These are phyloP conservation scores for Sepioteuthis lessoniana DNA, from an alignment of 2,888 invertebrate genomes.

Conservation along the genomic window DNA sequence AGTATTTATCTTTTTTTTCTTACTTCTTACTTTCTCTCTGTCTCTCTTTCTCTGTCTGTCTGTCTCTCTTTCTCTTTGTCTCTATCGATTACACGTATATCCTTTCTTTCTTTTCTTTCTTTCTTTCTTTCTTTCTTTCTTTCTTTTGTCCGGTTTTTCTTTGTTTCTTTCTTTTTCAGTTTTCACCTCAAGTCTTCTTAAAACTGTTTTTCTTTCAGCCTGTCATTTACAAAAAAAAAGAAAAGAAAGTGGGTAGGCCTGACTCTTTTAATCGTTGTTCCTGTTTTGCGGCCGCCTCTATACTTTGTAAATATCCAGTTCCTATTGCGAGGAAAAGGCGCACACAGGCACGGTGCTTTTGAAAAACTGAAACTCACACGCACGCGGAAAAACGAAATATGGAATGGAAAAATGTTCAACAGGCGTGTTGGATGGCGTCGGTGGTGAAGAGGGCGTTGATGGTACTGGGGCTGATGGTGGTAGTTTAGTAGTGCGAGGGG, in stretches of 20 bases:
- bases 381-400: neutral
- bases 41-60: neutral
- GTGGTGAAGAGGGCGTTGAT: neutral
- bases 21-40: neutral
- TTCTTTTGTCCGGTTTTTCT: neutral
- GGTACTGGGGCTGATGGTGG: slow-evolving; percentile 20
- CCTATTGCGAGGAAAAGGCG: neutral
- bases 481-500: neutral
- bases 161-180: neutral
- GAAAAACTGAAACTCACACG: slow-evolving; percentile 20
- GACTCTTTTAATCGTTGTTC: too few species aligned
- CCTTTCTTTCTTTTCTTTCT: too few species aligned
- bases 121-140: neutral
- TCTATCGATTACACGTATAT: too few species aligned
- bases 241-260: too few species aligned
- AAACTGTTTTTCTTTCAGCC: too few species aligned
- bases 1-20: neutral
- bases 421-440: neutral
- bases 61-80: too few species aligned
- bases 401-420: neutral
- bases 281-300: too few species aligned
- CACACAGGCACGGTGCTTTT: neutral
- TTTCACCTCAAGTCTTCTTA: neutral
- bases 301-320: neutral
- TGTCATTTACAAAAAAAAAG: too few species aligned